These are phyloP conservation scores for Limnephilus lunatus DNA, from an alignment of 2,888 invertebrate species.

Conservation along the genomic window DNA sequence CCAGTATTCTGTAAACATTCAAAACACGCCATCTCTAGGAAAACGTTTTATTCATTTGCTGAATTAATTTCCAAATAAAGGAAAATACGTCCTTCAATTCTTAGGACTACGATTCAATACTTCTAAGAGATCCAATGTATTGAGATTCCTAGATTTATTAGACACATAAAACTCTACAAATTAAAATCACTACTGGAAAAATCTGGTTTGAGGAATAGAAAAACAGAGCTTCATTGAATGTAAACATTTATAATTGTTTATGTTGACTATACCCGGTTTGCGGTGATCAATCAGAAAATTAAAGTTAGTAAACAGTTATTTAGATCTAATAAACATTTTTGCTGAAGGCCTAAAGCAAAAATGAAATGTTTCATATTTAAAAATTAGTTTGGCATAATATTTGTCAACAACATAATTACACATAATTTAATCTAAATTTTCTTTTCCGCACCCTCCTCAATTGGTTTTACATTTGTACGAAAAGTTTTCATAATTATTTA, in stretches of 20 bases:
- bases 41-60: conserved; percentile 12
- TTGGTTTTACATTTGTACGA: not conserved
- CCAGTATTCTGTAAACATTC: not conserved
- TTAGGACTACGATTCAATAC: not conserved
- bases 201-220: not conserved
- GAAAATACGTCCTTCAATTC: conserved; percentile 8
- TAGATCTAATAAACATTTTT: not conserved
- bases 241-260: not conserved
- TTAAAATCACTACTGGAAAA: not conserved
- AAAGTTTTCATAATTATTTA: not conserved
- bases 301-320: not conserved
- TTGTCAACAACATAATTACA: not conserved
- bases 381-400: not conserved
- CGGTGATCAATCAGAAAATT: not conserved
- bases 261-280: not conserved
- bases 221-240: not conserved
- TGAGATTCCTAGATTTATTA: not conserved
- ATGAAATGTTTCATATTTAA: not conserved
- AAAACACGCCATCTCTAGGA: conserved; percentile 27
- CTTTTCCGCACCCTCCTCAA: not conserved
- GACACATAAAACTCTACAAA: not conserved
- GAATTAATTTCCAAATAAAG: conserved; percentile 28
- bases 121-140: not conserved
- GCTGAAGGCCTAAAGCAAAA: not conserved
- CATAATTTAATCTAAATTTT: not conserved